Percentiles rank a stretch among this genome's conserved stretches.
phyloP scores from a whole-genome alignment of 2,113 vertebrate species.

The Urocynchramus pylzowi region DNA sequence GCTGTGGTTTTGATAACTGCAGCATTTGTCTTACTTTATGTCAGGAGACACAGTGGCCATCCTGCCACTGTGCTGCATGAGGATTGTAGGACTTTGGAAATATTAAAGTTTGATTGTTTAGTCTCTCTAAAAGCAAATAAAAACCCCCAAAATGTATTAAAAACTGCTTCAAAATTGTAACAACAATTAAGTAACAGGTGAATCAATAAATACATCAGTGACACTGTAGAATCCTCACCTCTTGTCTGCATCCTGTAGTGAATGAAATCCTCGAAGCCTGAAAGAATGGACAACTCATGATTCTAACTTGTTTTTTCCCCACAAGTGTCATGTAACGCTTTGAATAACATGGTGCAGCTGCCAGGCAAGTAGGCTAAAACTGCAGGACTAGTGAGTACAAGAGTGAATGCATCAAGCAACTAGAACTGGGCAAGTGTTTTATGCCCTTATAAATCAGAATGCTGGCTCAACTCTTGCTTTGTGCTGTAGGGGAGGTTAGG shows the following conservation, averaged over 20 bases:
- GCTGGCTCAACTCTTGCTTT: not conserved
- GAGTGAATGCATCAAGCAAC: not conserved
- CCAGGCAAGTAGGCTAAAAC: not conserved
- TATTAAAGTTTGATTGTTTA: not conserved
- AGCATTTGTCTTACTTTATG: conserved; percentile 10
- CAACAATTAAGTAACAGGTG: not conserved
- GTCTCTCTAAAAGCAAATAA: not conserved
- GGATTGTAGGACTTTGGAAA: not conserved
- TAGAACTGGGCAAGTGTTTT: not conserved
- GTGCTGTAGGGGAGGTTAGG: not conserved
- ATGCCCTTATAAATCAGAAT: not conserved
- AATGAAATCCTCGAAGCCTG: not conserved
- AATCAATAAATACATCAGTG: not conserved
- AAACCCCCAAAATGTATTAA: rapidly evolving
- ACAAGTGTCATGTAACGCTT: not conserved
- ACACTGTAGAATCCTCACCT: not conserved
- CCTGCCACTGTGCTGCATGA: not conserved
- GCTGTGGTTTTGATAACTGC: conserved; percentile 41
- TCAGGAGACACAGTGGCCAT: not conserved
- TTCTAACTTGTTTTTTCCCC: not conserved
- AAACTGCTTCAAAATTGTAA: not conserved
- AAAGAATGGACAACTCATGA: not conserved
- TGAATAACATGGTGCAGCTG: not conserved
- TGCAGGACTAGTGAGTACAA: not conserved
- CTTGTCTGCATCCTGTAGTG: not conserved